Percentiles rank a stretch among this genome's conserved stretches.
phyloP scores from a whole-genome alignment of 2,113 vertebrate species.

The Notechis scutatus region DNA sequence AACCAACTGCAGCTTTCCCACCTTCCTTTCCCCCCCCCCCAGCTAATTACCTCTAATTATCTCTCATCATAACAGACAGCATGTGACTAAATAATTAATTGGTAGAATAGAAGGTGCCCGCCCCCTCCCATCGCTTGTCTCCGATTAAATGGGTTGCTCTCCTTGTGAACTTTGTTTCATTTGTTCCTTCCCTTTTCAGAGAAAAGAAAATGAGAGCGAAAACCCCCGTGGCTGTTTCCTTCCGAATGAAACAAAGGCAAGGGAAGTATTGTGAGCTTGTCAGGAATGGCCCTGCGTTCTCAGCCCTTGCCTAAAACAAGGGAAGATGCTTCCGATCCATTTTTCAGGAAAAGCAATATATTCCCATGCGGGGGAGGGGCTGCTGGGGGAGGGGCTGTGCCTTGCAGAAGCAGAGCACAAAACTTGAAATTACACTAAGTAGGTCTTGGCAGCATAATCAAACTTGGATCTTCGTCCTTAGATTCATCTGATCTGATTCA shows the following conservation, averaged over 20 bases:
- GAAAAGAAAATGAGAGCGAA: background rate
- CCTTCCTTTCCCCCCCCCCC: slow-evolving; percentile 37
- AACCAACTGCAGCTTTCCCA: slow-evolving; percentile 49
- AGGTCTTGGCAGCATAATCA: background rate
- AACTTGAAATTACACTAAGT: background rate
- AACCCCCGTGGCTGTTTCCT: background rate
- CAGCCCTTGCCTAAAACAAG: background rate
- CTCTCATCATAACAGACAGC: slow-evolving; percentile 45
- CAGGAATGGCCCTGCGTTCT: background rate
- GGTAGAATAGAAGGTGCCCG: background rate
- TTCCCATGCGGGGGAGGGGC: background rate
- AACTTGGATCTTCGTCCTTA: background rate
- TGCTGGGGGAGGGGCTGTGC: background rate
- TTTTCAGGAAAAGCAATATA: background rate
- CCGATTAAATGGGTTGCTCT: background rate
- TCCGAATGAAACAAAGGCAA: background rate
- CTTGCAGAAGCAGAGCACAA: background rate
- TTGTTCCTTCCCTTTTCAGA: background rate
- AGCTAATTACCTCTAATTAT: slow-evolving; percentile 59
- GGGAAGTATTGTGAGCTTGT: background rate
- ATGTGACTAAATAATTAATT: slow-evolving; percentile 47
- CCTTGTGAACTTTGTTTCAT: slow-evolving; percentile 13
- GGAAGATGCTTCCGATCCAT: background rate
- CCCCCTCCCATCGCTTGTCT: slow-evolving; percentile 16
- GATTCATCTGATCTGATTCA: background rate